Evolutionary conservation across 2,797 vertebrate genomes (phyloP), one percentile per base, ranked within the genome.

Genomic region (Sebastes itinus): DNA sequence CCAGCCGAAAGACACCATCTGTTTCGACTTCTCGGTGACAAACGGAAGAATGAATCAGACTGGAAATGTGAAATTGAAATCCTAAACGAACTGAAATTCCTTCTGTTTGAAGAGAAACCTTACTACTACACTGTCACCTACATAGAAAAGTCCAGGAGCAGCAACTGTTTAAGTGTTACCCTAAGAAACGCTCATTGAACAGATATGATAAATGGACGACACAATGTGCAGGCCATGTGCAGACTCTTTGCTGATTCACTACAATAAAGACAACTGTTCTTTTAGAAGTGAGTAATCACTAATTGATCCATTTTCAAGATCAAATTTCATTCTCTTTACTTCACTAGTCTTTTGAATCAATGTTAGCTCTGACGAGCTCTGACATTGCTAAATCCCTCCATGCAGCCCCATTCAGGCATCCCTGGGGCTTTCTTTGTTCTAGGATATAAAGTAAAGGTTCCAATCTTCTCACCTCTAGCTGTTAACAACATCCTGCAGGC

Each of bases 401-500:
- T 71, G 75, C 84, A 87, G 71, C 76, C 66, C 89, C 72, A 84
- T 88, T 89, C 90, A 90, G 88, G 90, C 87, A 70, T 87, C 93
- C 92, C 92, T 42, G 81, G 92, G 87, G 91, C 63, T 85, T 74
- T 87, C 94, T 95, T 95, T 95, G 89, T 95, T 95, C 89, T 84
- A 70, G 80, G 90, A 93, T 92, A 69, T 87, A 90, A 68, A 93
- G 80, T 72, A 85, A 88, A 87, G 85, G 82, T 91, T 91, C 76
- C 79, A 83, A 76, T 92, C 85, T 85, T 85, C 87, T 90, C 92
- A 93, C 89, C 91, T 88, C 83, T 85, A 46, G 14, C 88, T 82
- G 84, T 78, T 94, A 90, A 92, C 87, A 89, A 87, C 84, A 87
- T 90, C 83, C 90, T 93, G 82, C 67, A 79, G 87, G 86, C 82